phyloP scores from a whole-genome alignment of 2,113 vertebrate species.

The Etheostoma spectabile region DNA sequence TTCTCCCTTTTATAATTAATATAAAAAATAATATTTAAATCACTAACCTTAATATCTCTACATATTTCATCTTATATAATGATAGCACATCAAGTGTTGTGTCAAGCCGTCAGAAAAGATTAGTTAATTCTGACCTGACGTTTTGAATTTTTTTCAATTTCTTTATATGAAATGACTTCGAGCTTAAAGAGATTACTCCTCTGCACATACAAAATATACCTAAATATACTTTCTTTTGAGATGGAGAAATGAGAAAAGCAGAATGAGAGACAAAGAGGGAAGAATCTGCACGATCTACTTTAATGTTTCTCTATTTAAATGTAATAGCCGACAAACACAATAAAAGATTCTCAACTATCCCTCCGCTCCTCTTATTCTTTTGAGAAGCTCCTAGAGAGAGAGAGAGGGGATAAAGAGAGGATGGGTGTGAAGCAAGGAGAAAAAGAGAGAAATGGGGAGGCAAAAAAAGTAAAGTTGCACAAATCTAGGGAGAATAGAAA shows the following conservation, averaged over 20 bases:
- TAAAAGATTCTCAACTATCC: conserved; percentile 29
- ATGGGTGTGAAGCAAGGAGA: conserved; percentile 13
- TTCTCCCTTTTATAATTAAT: not conserved
- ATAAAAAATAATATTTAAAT: not conserved
- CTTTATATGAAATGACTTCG: conserved; percentile 2
- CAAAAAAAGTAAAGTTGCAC: conserved; percentile 45
- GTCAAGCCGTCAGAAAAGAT: not conserved
- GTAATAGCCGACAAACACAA: conserved; percentile 54
- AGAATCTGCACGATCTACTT: conserved; percentile 49
- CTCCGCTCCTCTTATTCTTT: conserved; percentile 35
- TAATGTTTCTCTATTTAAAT: conserved; percentile 71
- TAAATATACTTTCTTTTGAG: conserved; percentile 9
- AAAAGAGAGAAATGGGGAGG: not conserved
- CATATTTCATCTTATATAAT: not conserved
- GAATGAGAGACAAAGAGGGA: conserved; percentile 35
- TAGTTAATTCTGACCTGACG: not conserved
- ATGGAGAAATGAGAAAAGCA: conserved; percentile 13
- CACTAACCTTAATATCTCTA: not conserved
- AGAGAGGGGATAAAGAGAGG: conserved; percentile 19
- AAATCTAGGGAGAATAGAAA: conserved; percentile 68
- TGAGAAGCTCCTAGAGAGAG: conserved; percentile 22
- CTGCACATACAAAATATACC: not conserved
- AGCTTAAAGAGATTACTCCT: not conserved
- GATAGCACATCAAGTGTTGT: not conserved
- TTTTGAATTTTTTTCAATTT: not conserved